Evolutionary conservation across 2,888 invertebrate genomes (phyloP).

Genomic region (Ephialtes manifestator): DNA sequence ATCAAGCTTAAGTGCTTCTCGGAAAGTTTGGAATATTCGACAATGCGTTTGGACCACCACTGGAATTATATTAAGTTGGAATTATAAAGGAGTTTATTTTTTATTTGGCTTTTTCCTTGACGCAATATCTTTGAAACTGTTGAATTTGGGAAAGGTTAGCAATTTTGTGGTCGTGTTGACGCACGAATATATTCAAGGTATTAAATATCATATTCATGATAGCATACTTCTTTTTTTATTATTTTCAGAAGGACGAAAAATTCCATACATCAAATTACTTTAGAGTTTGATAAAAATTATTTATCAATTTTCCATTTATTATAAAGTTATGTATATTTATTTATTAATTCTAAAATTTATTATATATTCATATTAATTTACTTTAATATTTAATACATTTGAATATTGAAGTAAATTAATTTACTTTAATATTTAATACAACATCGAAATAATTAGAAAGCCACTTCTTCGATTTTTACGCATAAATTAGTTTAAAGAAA

Average conservation of each 20-base stretch:
- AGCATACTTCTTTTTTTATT: background rate
- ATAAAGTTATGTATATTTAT: too few species aligned
- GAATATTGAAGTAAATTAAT: too few species aligned
- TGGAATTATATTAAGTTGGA: background rate
- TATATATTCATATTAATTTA: too few species aligned
- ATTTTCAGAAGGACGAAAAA: too few species aligned
- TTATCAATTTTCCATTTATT: too few species aligned
- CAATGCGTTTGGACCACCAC: background rate
- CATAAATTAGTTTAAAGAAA: background rate
- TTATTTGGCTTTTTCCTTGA: background rate
- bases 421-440: too few species aligned
- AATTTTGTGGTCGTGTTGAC: background rate
- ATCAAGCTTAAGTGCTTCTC: slow-evolving; percentile 45
- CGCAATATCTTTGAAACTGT: background rate
- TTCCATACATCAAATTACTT: too few species aligned
- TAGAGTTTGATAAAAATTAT: too few species aligned
- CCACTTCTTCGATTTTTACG: background rate
- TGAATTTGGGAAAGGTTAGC: background rate
- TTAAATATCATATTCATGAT: background rate
- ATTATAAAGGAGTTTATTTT: background rate
- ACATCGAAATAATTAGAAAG: too few species aligned
- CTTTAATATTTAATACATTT: too few species aligned
- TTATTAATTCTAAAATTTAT: too few species aligned
- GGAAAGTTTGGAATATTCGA: slow-evolving; percentile 35
- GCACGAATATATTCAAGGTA: background rate